Evolutionary conservation across 2,113 vertebrate species (phyloP).

Genomic region (Ursus arctos): DNA sequence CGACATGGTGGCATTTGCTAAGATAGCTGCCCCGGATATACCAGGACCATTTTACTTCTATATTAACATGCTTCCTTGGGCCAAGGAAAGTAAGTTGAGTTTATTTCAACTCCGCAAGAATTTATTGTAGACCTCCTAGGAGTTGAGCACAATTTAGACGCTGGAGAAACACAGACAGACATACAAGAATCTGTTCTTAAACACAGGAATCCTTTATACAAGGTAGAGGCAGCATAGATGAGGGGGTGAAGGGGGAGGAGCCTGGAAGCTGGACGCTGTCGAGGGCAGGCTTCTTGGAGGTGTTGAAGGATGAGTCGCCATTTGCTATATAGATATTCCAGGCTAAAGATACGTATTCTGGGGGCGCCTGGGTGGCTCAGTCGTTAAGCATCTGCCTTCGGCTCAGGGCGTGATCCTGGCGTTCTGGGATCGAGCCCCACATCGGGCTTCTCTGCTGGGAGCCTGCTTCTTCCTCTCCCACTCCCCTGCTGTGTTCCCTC

Average conservation of each 20-base stretch:
- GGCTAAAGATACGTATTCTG: background rate
- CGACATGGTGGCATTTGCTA: background rate
- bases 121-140: background rate
- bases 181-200: background rate
- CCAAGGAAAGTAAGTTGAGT: background rate
- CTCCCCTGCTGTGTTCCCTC: no score
- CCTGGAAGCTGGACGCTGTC: background rate
- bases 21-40: background rate
- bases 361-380: no score
- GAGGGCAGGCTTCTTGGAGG: background rate
- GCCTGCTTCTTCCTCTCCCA: no score
- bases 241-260: background rate
- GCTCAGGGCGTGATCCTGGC: no score
- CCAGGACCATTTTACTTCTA: conserved; percentile 1
- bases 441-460: no score
- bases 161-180: background rate
- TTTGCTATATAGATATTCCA: conserved; percentile 22
- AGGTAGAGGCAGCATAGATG: background rate
- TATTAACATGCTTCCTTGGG: background rate
- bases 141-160: background rate
- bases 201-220: background rate
- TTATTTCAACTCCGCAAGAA: background rate
- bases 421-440: no score
- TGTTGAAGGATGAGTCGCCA: background rate
- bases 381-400: no score